phyloP scores from a whole-genome alignment of 2,797 vertebrate genomes.

The Mionectes olivaceus region DNA sequence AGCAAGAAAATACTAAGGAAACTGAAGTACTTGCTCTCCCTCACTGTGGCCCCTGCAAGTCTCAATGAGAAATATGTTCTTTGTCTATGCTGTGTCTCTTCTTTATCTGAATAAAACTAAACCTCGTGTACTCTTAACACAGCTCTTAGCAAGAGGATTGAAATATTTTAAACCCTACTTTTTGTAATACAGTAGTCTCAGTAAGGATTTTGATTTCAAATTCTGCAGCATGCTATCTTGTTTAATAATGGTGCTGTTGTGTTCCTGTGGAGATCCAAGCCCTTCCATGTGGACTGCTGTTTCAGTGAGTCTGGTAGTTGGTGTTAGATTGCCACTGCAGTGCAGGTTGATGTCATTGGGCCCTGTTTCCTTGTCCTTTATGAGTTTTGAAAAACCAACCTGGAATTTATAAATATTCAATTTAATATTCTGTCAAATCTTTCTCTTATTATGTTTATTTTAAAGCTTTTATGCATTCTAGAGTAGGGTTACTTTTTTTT shows the following conservation, averaged over 20 bases:
- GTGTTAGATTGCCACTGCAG: neutral
- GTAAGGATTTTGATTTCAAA: neutral
- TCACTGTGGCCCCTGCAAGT: neutral
- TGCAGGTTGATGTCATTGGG: neutral
- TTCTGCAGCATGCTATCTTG: neutral
- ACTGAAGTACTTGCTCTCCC: neutral
- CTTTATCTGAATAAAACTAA: neutral
- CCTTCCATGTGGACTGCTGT: neutral
- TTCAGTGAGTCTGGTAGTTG: neutral
- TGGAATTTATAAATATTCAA: neutral
- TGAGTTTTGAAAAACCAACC: neutral
- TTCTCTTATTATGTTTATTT: neutral
- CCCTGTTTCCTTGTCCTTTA: neutral
- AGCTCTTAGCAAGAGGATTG: neutral
- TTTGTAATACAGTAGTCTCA: neutral
- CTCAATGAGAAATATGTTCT: neutral
- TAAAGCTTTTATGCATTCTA: neutral
- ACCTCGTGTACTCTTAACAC: accelerated
- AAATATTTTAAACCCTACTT: neutral
- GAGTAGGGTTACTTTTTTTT: neutral
- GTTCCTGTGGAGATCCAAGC: neutral
- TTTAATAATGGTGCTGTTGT: neutral
- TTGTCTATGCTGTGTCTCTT: neutral
- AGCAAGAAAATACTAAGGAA: neutral
- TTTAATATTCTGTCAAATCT: neutral